Base-by-base conservation (phyloP, 2,113 vertebrate species). In the Platysteira castanea region DNA sequence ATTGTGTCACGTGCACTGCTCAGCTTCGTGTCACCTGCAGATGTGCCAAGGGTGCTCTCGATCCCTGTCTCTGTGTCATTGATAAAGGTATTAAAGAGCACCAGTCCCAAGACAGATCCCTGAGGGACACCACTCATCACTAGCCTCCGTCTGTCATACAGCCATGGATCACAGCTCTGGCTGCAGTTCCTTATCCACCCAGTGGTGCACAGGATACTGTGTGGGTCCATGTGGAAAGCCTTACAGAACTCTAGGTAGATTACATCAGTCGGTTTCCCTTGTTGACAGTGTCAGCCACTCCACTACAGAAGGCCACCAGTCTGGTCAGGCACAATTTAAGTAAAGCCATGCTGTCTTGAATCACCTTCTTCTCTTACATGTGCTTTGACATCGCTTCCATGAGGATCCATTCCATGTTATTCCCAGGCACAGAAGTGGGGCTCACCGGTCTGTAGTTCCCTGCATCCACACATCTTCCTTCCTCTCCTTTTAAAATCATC, bases 31-130 rank as follows among this genome's bases (percentile, higher is more conserved):
- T 39, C 41, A 26, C 15, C 22, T 52, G 73, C 63, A 52, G 33
- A 37, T 0, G 3, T 59, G 52, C 61, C 2, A 3, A 21, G 35
- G 31, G 24, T 50, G 44, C 1, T 0, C n/a, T 76, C 0, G 1
- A 26, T 49, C 50, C 27, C 50, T 23, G 12, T 50, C 37, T 35
- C 41, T 41, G 47, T 73, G 52, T 35, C 59, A 47, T 10, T 84
- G 26, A 41, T 50, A 17, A 76, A 50, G 17, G 26, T 35, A 8
- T 67, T 50, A 21, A 17, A 67, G 35, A 21, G 26, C 60, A 35
- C 15, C 44, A n/a, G 30, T 67, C 30, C 50, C 60, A n/a, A 30
- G 28, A 28, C 28, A 47, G 18, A 26, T 35, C 17, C 31, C 63
- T 77, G 53, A 59, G 35, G 44, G 31, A 50, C 9, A 7, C 27